Evolutionary conservation across 2,888 invertebrate species (phyloP), one percentile per base, ranked within the genome.

Genomic region (Amiota communis): DNA sequence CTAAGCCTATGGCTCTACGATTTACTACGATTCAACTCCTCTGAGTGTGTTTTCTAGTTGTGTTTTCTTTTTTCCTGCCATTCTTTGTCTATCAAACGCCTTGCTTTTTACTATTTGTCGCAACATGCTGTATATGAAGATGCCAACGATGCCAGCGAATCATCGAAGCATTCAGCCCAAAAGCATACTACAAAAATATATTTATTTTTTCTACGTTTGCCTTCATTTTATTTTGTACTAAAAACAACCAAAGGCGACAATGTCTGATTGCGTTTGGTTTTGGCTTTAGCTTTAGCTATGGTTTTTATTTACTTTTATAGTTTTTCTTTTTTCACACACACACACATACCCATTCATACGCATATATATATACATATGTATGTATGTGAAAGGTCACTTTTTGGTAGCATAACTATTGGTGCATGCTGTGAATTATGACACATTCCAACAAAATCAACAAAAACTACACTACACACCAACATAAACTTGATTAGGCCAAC

Each of bases 341-440:
- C 36, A 36, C 2, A 36, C 36, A 36, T 6, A 36, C 36, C 2
- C 36, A 36, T 36, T 36, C 6, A 36, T 6, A 36, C 36, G 4
- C 2, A 36, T 6, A 36, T 36, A 6, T 36, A 36, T 36, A 6
- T 36, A 36, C 6, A 6, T 2, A 36, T 36, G 36, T 2, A 36
- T 2, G 23, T 36, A 63, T 63, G 23, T 46, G 6, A 46, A n/a
- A 63, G 63, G 8, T n/a, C 46, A 46, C 63, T 63, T 36, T 63
- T n/a, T 63, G 13, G 63, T 23, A 23, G 23, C 23, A 23, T 23
- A 23, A 23, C 23, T 23, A 23, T 23, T 23, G 23, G 63, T n/a
- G 63, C 63, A 63, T 36, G 63, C 63, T 63, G 63, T 36, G 63
- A 63, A 36, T 63, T 63, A 63, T 63, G 63, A 63, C 63, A 63